A percentile compares a stretch with the other conserved stretches of the same genome.
phyloP scores from a whole-genome alignment of 1,140 invertebrate genomes.

The Telenomus remus region DNA sequence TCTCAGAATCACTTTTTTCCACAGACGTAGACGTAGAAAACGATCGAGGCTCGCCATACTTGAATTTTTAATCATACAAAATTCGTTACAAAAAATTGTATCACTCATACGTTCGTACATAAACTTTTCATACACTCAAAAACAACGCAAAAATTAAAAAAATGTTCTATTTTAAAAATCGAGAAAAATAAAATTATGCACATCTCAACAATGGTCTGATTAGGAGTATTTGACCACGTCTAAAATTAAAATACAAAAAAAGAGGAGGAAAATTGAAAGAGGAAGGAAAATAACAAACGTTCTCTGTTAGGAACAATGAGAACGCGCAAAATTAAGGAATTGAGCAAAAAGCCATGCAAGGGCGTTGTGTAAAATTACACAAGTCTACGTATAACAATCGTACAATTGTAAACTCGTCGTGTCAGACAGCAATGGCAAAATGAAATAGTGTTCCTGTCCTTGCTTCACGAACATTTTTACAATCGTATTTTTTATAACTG shows the following conservation, averaged over 20 bases:
- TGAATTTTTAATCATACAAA: constrained; percentile 5
- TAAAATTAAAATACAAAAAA: neutral
- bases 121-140: neutral
- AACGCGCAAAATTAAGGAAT: neutral
- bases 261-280: neutral
- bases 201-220: constrained; percentile 1
- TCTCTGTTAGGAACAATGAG: neutral
- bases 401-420: too few species aligned
- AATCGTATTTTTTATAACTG: too few species aligned
- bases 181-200: neutral
- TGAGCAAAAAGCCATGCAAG: neutral
- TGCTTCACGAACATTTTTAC: too few species aligned
- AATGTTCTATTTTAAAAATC: neutral
- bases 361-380: neutral
- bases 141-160: neutral
- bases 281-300: neutral
- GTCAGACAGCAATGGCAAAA: too few species aligned
- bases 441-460: too few species aligned
- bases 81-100: neutral
- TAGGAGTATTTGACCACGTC: neutral
- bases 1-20: neutral
- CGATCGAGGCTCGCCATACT: constrained; percentile 58
- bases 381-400: too few species aligned
- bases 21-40: constrained; percentile 17
- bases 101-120: neutral